Evolutionary conservation across 1,140 invertebrate genomes (phyloP), one percentile per base, ranked within the genome.

Genomic region (Zophobas atratus): DNA sequence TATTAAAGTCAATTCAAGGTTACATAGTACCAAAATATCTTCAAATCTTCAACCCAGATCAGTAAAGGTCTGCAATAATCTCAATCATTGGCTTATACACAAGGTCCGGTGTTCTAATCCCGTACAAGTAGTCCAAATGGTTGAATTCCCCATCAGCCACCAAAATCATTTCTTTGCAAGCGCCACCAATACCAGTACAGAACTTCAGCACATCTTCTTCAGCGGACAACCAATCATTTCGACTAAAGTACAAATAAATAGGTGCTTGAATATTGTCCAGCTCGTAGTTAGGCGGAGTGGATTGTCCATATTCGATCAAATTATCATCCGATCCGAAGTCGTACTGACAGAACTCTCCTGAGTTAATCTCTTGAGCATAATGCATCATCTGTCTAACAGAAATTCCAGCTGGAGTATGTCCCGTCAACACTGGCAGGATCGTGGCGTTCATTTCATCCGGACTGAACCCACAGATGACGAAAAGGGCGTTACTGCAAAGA

Each of bases 361-460:
- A 87, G 71, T 86, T 86, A 1, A 90, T 86, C 77, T 89, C 88
- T 85, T 94, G 93, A 0, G 90, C 91, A 81, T 92, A 96, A 84
- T 96, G 94, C 2, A 94, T 87, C 3, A 97, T 33, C 78, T 86
- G 96, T 83, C 92, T 91, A 0, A 92, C 90, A 0, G 96, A 94
- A 0, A 95, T 90, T 1, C 96, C 96, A 0, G 95, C 94, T 1
- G 97, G 97, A 2, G 91, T 92, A 84, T 98, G 94, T 5, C 91
- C 90, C 1, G 94, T 85, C 82, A 96, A 94, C 0, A 94, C 90
- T 0, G 94, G 93, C 0, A 96, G 77, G 83, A 93, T 90, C 0
- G 91, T 92, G n/a, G 75, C 87, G 80, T 89, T 91, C 51, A 90
- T 84, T 86, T 91, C 88, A n/a, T 84, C 85, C 73, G 82, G 86